phyloP scores from a whole-genome alignment of 92 coral and sea anemone species.

The Micromussa lordhowensis region DNA sequence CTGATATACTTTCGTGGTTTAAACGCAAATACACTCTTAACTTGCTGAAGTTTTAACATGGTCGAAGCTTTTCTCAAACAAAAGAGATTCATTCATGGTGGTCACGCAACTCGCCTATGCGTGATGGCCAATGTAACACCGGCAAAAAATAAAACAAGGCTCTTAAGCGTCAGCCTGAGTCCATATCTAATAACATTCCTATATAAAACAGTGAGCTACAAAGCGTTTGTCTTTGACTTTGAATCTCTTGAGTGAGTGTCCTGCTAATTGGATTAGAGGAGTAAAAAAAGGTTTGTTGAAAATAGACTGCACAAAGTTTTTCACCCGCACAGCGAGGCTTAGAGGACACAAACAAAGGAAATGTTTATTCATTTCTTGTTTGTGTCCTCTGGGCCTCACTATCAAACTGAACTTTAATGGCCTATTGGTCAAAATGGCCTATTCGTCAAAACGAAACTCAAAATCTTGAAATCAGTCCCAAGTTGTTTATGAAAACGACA shows the following conservation, averaged over 20 bases:
- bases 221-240: background rate
- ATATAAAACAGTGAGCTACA: background rate
- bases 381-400: too few relatives aligned
- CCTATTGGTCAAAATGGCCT: too few relatives aligned
- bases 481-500: background rate
- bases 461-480: background rate
- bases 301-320: background rate
- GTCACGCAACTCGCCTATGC: background rate
- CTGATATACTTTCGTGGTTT: too few relatives aligned
- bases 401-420: too few relatives aligned
- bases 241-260: background rate
- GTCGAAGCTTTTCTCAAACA: background rate
- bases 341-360: too few relatives aligned
- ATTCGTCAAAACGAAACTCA: background rate
- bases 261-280: background rate
- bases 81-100: background rate
- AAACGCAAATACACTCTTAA: background rate
- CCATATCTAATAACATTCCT: background rate
- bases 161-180: background rate
- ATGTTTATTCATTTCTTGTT: too few relatives aligned
- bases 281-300: background rate
- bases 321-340: background rate
- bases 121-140: background rate
- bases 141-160: background rate
- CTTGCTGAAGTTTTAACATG: background rate